Conservation (phyloP, 92 coral and sea anemone genomes). For the Hydrozoanthus gracilis region DNA sequence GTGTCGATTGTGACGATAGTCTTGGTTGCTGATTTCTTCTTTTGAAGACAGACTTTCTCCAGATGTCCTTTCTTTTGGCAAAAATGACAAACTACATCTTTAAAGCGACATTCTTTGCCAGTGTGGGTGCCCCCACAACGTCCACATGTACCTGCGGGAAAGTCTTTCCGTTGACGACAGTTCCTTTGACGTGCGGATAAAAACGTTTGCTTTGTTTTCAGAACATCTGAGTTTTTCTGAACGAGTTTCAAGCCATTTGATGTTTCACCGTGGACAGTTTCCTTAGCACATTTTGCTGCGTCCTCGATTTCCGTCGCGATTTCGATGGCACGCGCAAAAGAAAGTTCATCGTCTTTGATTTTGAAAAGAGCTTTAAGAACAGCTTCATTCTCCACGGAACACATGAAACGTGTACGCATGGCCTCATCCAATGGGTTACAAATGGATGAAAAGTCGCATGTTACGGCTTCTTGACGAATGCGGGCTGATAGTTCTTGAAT, state of each 20-base stretch:
- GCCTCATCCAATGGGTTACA: slow-evolving; percentile 34
- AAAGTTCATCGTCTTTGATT: slow-evolving; percentile 46
- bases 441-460: slow-evolving; percentile 33
- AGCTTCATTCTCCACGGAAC: slow-evolving; percentile 44
- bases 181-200: slow-evolving; percentile 22
- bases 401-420: slow-evolving; percentile 24
- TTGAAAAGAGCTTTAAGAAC: slow-evolving; percentile 43
- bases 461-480: slow-evolving; percentile 30
- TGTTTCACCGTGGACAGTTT: slow-evolving; percentile 39
- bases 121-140: slow-evolving; percentile 11
- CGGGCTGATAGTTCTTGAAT: neutral
- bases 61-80: neutral
- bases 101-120: slow-evolving; percentile 22
- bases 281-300: slow-evolving; percentile 48
- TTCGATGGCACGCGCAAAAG: slow-evolving; percentile 36
- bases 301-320: slow-evolving; percentile 43
- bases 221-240: slow-evolving; percentile 14
- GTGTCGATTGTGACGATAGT: slow-evolving; percentile 17
- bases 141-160: slow-evolving; percentile 18
- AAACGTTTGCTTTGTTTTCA: slow-evolving; percentile 15
- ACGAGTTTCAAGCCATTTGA: slow-evolving; percentile 9
- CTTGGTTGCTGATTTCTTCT: slow-evolving; percentile 11
- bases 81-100: neutral
- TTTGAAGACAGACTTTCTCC: slow-evolving; percentile 11
- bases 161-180: slow-evolving; percentile 9